A percentile compares a stretch with the other conserved stretches of the same genome.
These are phyloP conservation scores for Typhlichthys subterraneus DNA, from an alignment of 2,797 vertebrate genomes.

Conservation along the genomic window DNA sequence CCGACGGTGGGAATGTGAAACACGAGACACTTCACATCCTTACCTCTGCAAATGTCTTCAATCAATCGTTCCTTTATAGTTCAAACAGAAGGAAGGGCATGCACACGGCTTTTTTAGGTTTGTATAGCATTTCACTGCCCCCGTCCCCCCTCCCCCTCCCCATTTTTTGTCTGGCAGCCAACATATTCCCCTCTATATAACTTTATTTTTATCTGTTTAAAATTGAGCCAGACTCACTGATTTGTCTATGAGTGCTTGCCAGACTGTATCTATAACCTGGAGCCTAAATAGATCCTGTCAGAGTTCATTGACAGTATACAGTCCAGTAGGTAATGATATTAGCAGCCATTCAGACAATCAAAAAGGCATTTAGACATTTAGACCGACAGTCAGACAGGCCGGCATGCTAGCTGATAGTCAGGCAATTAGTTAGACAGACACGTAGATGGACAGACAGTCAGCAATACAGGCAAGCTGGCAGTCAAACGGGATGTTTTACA, in stretches of 20 bases:
- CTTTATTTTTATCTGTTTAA: background rate
- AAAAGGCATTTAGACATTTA: slow-evolving; percentile 8
- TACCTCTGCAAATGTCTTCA: no score
- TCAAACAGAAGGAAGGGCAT: background rate
- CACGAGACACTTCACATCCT: no score
- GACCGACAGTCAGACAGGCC: slow-evolving; percentile 14
- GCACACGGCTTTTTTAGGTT: background rate
- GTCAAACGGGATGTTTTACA: slow-evolving; percentile 3
- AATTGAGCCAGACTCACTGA: background rate
- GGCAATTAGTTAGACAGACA: slow-evolving; percentile 14
- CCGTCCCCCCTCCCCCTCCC: background rate
- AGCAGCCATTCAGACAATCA: background rate
- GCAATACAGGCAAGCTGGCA: background rate
- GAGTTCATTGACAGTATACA: background rate
- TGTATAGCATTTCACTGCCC: background rate
- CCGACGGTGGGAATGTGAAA: no score
- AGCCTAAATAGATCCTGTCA: background rate
- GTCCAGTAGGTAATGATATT: slow-evolving; percentile 1
- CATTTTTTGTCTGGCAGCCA: background rate
- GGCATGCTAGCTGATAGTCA: slow-evolving; percentile 5
- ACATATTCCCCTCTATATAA: background rate
- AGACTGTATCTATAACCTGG: background rate
- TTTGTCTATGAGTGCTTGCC: background rate
- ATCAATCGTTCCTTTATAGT: no score
- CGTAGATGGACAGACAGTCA: slow-evolving; percentile 13